These are phyloP conservation scores for Parochlus steinenii DNA, from an alignment of 2,888 invertebrate species.

Conservation along the genomic window DNA sequence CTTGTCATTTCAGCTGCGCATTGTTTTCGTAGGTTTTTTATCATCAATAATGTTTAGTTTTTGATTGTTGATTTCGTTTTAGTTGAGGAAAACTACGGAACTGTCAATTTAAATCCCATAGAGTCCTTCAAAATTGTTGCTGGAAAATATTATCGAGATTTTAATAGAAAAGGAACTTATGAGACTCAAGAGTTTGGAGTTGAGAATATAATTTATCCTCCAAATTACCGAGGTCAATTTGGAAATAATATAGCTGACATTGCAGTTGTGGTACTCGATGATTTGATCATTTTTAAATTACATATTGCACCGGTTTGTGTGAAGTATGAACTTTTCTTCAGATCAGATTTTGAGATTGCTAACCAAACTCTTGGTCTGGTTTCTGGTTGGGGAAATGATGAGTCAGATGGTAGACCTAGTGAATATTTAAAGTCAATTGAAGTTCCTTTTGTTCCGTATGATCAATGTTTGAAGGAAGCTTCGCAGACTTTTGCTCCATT, in stretches of 20 bases:
- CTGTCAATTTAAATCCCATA: not conserved
- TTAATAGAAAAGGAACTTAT: not conserved
- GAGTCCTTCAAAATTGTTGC: not conserved
- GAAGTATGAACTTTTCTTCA: not conserved
- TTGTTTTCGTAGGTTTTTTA: no score
- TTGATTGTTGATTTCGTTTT: no score
- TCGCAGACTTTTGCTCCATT: not conserved
- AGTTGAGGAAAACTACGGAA: no score
- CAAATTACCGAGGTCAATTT: not conserved
- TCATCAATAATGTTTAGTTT: no score
- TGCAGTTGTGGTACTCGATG: not conserved
- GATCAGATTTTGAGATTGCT: not conserved
- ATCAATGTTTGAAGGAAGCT: not conserved
- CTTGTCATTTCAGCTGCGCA: not conserved
- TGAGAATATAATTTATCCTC: not conserved
- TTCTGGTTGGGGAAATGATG: not conserved
- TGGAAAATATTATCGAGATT: slow-evolving; percentile 4
- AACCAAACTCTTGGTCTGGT: not conserved
- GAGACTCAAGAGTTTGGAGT: not conserved
- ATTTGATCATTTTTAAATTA: not conserved
- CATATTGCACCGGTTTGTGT: slow-evolving; percentile 1
- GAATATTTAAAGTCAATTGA: not conserved
- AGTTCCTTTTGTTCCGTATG: not conserved
- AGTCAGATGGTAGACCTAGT: not conserved
- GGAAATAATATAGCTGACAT: slow-evolving; percentile 3